Conservation (phyloP, 2,888 invertebrate species). For the Aquatica leii region DNA sequence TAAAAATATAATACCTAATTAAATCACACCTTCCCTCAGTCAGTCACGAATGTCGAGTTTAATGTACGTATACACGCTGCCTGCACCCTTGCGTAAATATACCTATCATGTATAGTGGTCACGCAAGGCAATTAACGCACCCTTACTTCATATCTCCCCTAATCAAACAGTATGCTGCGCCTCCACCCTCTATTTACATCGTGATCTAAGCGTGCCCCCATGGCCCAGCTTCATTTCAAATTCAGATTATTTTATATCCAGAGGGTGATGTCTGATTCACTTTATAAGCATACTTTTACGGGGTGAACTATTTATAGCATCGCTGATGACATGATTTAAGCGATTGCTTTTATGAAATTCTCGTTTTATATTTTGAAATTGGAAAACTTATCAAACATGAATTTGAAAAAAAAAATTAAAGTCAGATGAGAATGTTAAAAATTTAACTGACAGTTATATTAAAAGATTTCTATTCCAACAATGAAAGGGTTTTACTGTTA, state of each 20-base stretch:
- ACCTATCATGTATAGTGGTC: conserved; percentile 37
- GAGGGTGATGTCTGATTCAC: conserved; percentile 32
- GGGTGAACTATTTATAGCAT: conserved; percentile 13
- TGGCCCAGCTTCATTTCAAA: conserved; percentile 38
- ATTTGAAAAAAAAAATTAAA: conserved; percentile 1
- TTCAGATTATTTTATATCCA: conserved; percentile 40
- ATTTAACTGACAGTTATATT: conserved; percentile 13
- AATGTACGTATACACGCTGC: conserved; percentile 49
- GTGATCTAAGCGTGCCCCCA: conserved; percentile 39
- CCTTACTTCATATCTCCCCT: conserved; percentile 52
- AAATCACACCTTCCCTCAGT: conserved; percentile 35
- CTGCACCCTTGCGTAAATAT: conserved; percentile 39
- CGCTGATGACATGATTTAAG: neutral
- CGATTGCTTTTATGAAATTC: no score
- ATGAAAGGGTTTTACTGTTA: conserved; percentile 35
- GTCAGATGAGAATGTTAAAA: conserved; percentile 8
- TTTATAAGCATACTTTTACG: conserved; percentile 28
- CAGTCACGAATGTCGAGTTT: conserved; percentile 34
- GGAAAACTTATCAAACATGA: no score
- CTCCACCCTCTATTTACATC: conserved; percentile 41
- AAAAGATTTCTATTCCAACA: conserved; percentile 27
- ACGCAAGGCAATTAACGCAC: conserved; percentile 55
- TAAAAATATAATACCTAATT: conserved; percentile 31
- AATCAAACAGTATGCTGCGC: conserved; percentile 45
- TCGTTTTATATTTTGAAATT: no score